Conservation (phyloP, 2,797 vertebrate species). For the Bovichtus variegatus region DNA sequence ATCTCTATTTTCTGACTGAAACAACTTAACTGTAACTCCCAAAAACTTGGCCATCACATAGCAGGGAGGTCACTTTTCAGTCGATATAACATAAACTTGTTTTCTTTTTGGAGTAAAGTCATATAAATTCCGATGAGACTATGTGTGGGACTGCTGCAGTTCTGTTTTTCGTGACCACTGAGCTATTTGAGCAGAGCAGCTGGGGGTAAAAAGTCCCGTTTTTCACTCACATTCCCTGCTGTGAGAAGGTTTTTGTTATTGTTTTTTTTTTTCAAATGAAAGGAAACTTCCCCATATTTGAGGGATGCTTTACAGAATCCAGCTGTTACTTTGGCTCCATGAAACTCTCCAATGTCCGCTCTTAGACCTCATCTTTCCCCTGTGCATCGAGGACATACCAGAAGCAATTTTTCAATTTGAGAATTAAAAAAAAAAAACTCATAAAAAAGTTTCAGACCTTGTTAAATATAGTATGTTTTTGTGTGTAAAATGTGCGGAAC, state of each 20-base stretch:
- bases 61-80: not conserved
- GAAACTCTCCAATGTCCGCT: conserved; percentile 31
- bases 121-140: conserved; percentile 10
- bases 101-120: conserved; percentile 19
- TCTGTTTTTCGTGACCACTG: conserved; percentile 33
- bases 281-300: conserved; percentile 38
- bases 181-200: conserved; percentile 31
- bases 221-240: conserved; percentile 29
- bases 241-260: not conserved
- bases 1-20: not conserved
- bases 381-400: conserved; percentile 14
- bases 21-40: not conserved
- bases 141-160: not conserved
- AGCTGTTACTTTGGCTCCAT: conserved; percentile 52
- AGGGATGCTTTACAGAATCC: conserved; percentile 41
- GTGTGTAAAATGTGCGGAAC: not conserved
- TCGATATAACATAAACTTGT: not conserved
- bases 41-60: not conserved
- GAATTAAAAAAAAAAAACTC: conserved; percentile 32
- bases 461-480: conserved; percentile 35
- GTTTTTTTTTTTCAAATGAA: conserved; percentile 16
- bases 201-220: conserved; percentile 23
- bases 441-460: conserved; percentile 25
- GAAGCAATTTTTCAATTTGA: conserved; percentile 27
- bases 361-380: conserved; percentile 33